Evolutionary conservation across 2,888 invertebrate species (phyloP).

Genomic region (Lamproptera curius): DNA sequence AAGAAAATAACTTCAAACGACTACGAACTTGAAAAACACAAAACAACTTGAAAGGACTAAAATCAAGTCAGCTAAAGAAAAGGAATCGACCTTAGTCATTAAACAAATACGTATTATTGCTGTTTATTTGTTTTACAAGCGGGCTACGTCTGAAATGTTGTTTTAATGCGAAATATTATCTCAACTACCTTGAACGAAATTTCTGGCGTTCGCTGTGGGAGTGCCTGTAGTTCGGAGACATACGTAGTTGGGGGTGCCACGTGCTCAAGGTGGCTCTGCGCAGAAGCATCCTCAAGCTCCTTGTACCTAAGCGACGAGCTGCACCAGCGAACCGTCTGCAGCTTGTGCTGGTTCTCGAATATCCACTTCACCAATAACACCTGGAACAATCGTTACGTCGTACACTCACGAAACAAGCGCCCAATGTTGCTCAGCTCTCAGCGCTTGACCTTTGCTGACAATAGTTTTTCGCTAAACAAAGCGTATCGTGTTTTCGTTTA

Average conservation of each 20-base stretch:
- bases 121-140: not conserved
- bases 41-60: too few relatives aligned
- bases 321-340: slow-evolving; percentile 79
- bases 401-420: too few relatives aligned
- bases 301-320: slow-evolving; percentile 74
- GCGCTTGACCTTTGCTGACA: not conserved
- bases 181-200: slow-evolving; percentile 77
- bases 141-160: not conserved
- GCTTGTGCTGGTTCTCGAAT: slow-evolving; percentile 84
- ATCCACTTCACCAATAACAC: slow-evolving; percentile 80
- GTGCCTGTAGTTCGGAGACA: slow-evolving; percentile 38
- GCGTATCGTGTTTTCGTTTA: not conserved
- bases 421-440: not conserved
- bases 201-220: slow-evolving; percentile 55
- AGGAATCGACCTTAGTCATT: too few relatives aligned
- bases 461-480: not conserved
- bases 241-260: slow-evolving; percentile 36
- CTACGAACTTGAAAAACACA: too few relatives aligned
- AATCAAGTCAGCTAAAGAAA: too few relatives aligned
- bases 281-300: slow-evolving; percentile 60
- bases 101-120: too few relatives aligned
- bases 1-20: too few relatives aligned
- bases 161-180: slow-evolving; percentile 26
- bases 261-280: slow-evolving; percentile 39
- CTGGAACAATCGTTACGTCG: slow-evolving; percentile 51